A percentile compares a stretch with the other conserved stretches of the same genome.
Evolutionary conservation across 2,888 invertebrate genomes (phyloP).

Genomic region (Seira ritae): DNA sequence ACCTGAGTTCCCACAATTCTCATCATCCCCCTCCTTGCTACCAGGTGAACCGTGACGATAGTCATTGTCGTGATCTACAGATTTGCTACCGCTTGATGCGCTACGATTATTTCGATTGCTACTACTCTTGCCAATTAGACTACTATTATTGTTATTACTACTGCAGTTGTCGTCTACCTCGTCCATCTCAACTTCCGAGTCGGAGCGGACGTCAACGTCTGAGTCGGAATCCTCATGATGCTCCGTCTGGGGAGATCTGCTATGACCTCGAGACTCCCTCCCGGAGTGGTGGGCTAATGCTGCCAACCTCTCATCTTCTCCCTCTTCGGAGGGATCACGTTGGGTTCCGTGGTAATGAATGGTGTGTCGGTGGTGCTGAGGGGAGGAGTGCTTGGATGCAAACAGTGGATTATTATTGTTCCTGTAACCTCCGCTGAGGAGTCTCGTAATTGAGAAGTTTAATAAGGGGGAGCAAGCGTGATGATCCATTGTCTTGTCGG

Average conservation of each 20-base stretch:
- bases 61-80: conserved; percentile 62
- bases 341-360: conserved; percentile 64
- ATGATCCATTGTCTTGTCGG: conserved; percentile 66
- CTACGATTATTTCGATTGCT: conserved; percentile 51
- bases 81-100: conserved; percentile 59
- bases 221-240: conserved; percentile 49
- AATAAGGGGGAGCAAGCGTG: conserved; percentile 69
- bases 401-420: conserved; percentile 64
- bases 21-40: conserved; percentile 63
- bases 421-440: conserved; percentile 70
- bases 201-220: conserved; percentile 49
- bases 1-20: conserved; percentile 56
- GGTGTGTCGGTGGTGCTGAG: conserved; percentile 55
- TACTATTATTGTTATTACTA: conserved; percentile 52
- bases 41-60: conserved; percentile 66
- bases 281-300: background rate
- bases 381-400: conserved; percentile 45
- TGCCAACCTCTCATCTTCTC: conserved; percentile 46
- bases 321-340: conserved; percentile 48
- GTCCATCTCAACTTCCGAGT: conserved; percentile 60
- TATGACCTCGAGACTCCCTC: conserved; percentile 48
- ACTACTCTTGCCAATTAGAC: conserved; percentile 2
- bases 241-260: conserved; percentile 53
- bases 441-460: conserved; percentile 73
- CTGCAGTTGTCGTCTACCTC: conserved; percentile 58